phyloP scores from a whole-genome alignment of 2,113 vertebrate genomes.

The Ciconia boyciana region DNA sequence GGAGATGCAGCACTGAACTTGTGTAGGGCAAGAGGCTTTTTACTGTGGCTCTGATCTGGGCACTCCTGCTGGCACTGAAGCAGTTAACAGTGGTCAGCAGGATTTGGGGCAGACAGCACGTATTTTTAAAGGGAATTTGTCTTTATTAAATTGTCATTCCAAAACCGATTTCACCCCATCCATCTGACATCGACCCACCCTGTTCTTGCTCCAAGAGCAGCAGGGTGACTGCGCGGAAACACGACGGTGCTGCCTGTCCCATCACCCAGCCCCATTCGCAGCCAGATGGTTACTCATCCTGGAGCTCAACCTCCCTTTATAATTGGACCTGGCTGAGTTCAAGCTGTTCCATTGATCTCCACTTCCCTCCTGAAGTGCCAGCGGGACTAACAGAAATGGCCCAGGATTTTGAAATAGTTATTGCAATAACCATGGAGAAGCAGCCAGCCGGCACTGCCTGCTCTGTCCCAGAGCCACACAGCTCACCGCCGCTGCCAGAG shows the following conservation, averaged over 20 bases:
- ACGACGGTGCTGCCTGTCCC: rapidly evolving
- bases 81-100: not conserved
- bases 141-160: not conserved
- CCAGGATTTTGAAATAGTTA: not conserved
- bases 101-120: rapidly evolving
- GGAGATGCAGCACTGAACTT: not conserved
- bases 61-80: not conserved
- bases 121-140: rapidly evolving
- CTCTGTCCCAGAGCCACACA: rapidly evolving
- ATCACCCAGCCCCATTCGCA: not conserved
- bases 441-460: not conserved
- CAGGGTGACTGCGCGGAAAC: rapidly evolving
- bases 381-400: rapidly evolving
- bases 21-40: rapidly evolving
- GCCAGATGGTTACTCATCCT: not conserved
- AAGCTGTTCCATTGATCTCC: not conserved
- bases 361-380: not conserved
- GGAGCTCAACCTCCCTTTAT: no score
- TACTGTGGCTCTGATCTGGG: not conserved
- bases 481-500: not conserved
- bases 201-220: rapidly evolving
- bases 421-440: not conserved
- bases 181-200: rapidly evolving
- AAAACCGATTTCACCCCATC: not conserved
- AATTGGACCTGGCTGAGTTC: not conserved